Conservation (phyloP, 2,797 vertebrate genomes). For the Otolemur crassicaudatus region DNA sequence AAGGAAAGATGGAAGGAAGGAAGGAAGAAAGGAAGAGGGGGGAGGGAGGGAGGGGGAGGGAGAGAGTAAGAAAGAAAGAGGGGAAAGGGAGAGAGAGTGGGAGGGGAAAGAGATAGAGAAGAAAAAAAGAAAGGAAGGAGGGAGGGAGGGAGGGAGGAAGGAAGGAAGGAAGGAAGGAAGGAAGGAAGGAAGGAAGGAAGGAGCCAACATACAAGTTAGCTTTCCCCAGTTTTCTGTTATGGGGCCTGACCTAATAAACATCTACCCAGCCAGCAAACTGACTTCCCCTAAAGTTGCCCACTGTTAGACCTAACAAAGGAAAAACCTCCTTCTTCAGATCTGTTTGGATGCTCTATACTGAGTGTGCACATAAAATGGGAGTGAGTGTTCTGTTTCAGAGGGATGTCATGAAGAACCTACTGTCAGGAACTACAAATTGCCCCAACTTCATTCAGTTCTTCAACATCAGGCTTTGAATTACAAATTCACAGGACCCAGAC, state of each 20-base stretch:
- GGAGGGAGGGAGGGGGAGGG: rapidly evolving
- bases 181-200: not conserved
- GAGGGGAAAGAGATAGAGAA: too few relatives aligned
- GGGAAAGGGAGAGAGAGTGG: not conserved
- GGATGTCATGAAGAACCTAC: not conserved
- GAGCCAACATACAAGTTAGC: not conserved
- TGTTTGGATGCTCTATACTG: not conserved
- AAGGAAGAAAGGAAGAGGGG: not conserved
- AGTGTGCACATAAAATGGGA: not conserved
- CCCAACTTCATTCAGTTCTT: not conserved
- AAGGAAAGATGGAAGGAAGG: not conserved
- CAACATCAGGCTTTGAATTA: constrained; percentile 32
- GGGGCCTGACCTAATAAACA: not conserved
- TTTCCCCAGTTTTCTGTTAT: not conserved
- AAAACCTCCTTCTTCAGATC: not conserved
- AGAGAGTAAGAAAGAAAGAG: too few relatives aligned
- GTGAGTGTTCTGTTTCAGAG: not conserved
- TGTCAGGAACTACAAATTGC: not conserved
- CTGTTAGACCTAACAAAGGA: not conserved
- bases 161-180: too few relatives aligned
- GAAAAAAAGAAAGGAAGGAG: not conserved
- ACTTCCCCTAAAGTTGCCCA: not conserved
- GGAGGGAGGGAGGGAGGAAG: not conserved
- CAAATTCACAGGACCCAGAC: not conserved
- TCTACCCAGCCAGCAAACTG: not conserved